Evolutionary conservation across 2,888 invertebrate genomes (phyloP), one percentile per base, ranked within the genome.

Genomic region (Margaritifera margaritifera): DNA sequence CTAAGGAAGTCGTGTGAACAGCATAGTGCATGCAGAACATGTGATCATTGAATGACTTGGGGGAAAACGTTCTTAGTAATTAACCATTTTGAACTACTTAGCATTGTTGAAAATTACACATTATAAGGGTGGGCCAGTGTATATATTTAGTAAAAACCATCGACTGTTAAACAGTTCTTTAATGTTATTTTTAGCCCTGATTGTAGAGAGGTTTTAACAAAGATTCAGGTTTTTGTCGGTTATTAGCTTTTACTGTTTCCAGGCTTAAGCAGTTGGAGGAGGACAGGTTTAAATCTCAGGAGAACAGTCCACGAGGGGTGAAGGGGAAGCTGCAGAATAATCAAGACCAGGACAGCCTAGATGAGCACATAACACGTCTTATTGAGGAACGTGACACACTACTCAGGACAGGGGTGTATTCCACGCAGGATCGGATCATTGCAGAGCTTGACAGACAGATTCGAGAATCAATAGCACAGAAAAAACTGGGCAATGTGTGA

Each of bases 401-500:
- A n/a, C 80, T 90, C 51, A 74, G 87, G 62, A 89, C 90, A 22
- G 90, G 90, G n/a, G 87, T 89, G 19, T 90, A 90, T 78, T 83
- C 87, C 27, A 86, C 84, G 51, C 87, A 88, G 56, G 90, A 90
- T 77, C 82, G 84, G 64, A 89, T 90, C 62, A 90, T 90, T 54
- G 83, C 87, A 6, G 90, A 90, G 68, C 82, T 90, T n/a, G 90
- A 90, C 71, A 75, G 87, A 70, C 89, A 90, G 71, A 90, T 90
- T 51, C 75, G 88, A 50, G 89, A 89, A 56, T 83, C 86, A 50
- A 86, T 89, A 66, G 81, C 81, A 3, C 84, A 78, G 51, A 84
- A 81, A 71, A 81, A 82, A 68, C 65, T 77, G 4, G 74, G 64
- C 55, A 77, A 74, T 65, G 77, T 77, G 57, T 77, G 77, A 77